These are phyloP conservation scores for Pithys albifrons DNA, from an alignment of 2,113 vertebrate genomes.

Conservation along the genomic window DNA sequence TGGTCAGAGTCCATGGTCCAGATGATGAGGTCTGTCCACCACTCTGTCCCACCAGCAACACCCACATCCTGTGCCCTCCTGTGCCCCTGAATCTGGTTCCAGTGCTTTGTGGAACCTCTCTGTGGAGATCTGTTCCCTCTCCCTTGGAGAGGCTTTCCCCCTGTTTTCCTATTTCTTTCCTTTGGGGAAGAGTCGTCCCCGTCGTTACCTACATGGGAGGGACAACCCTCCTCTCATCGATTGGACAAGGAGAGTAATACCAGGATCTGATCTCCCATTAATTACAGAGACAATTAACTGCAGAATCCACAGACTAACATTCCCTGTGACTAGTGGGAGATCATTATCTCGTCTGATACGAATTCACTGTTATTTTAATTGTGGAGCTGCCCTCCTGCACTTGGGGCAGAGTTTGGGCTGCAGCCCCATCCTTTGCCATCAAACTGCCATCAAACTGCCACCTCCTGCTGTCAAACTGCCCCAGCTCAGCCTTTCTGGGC, in stretches of 20 bases:
- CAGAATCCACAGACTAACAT: neutral
- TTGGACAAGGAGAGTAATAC: neutral
- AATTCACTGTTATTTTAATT: neutral
- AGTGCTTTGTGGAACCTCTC: neutral
- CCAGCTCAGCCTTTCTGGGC: neutral
- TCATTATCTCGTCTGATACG: neutral
- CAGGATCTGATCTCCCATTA: conserved; percentile 21
- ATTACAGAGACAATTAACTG: conserved; percentile 15
- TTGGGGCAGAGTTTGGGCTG: neutral
- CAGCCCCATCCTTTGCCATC: neutral
- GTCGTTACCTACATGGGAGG: neutral
- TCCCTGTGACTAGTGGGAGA: neutral
- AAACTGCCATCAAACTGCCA: neutral
- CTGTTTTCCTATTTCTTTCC: neutral
- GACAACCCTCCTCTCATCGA: neutral
- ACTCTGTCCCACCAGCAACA: neutral
- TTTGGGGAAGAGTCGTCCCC: neutral
- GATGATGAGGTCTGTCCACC: neutral
- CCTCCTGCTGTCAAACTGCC: neutral
- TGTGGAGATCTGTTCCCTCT: neutral
- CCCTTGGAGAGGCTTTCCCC: neutral
- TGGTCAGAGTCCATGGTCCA: neutral
- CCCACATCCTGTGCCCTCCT: neutral
- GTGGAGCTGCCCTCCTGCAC: neutral
- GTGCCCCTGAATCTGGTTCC: neutral